phyloP scores from a whole-genome alignment of 2,113 vertebrate genomes.

The Chloropsis hardwickii region DNA sequence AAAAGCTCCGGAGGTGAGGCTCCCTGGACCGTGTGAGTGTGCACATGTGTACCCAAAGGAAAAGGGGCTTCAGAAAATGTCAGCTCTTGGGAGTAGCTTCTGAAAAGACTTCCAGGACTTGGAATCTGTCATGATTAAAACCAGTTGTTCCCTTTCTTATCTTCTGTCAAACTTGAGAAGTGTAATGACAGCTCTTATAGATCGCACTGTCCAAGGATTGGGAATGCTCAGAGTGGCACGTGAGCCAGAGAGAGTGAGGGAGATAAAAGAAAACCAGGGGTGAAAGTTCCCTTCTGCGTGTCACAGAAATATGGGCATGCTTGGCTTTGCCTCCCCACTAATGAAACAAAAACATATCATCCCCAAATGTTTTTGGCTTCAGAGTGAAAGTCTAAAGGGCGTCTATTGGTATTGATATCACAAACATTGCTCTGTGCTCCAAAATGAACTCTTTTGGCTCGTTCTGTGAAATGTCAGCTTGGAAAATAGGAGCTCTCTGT shows the following conservation, averaged over 20 bases:
- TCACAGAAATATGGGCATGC: not conserved
- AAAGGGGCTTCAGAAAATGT: not conserved
- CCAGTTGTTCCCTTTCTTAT: conserved; percentile 54
- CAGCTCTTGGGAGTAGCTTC: conserved; percentile 30
- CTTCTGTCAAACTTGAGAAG: conserved; percentile 57
- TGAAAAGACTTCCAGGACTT: conserved; percentile 52
- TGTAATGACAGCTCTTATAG: conserved; percentile 63
- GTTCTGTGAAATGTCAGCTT: not conserved
- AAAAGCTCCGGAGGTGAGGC: not conserved
- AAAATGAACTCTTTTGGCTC: not conserved
- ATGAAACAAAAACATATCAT: not conserved
- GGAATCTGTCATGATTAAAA: conserved; percentile 59
- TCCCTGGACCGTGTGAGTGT: not conserved
- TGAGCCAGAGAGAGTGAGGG: conserved; percentile 18
- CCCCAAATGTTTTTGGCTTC: not conserved
- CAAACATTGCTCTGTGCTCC: not conserved
- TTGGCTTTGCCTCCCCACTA: not conserved
- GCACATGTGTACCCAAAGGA: not conserved
- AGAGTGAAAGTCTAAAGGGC: not conserved
- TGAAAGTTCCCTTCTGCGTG: not conserved
- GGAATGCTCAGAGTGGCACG: conserved; percentile 49
- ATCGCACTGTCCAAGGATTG: conserved; percentile 32
- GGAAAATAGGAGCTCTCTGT: not conserved
- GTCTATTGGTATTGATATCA: not conserved
- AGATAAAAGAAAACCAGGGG: conserved; percentile 1